These are phyloP conservation scores for Karalla daura DNA, from an alignment of 2,797 vertebrate species.

Conservation along the genomic window DNA sequence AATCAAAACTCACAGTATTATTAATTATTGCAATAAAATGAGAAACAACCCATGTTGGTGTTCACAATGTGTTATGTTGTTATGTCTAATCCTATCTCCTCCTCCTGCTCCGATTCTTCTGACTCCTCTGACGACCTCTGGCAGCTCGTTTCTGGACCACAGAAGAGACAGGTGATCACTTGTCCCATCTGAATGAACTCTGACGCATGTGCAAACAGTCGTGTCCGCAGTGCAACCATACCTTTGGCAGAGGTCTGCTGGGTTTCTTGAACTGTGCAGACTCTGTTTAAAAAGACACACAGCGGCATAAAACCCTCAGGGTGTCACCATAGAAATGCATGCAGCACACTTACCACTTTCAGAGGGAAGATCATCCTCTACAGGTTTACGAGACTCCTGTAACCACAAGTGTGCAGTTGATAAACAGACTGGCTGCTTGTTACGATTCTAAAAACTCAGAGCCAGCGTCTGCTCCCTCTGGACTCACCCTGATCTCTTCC, in stretches of 20 bases:
- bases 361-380: slow-evolving; percentile 67
- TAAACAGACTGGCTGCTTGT: not conserved
- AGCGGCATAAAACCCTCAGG: not conserved
- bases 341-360: slow-evolving; percentile 76
- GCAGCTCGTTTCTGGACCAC: slow-evolving; percentile 55
- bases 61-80: not conserved
- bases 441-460: not conserved
- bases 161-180: slow-evolving; percentile 12
- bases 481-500: slow-evolving; percentile 23
- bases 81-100: not conserved
- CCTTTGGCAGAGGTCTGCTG: slow-evolving; percentile 66
- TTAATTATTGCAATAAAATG: slow-evolving; percentile 6
- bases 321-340: slow-evolving; percentile 1
- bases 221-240: slow-evolving; percentile 35
- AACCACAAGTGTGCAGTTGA: slow-evolving; percentile 14
- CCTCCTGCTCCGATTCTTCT: slow-evolving; percentile 66
- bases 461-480: not conserved
- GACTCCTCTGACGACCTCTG: slow-evolving; percentile 43
- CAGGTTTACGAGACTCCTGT: slow-evolving; percentile 45
- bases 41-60: not conserved
- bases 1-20: slow-evolving; percentile 15
- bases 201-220: not conserved
- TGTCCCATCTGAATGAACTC: not conserved
- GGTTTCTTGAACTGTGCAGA: slow-evolving; percentile 85
- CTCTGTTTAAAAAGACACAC: slow-evolving; percentile 68